Evolutionary conservation across 2,113 vertebrate species (phyloP), one percentile per base, ranked within the genome.

Genomic region (Oophaga pumilio): DNA sequence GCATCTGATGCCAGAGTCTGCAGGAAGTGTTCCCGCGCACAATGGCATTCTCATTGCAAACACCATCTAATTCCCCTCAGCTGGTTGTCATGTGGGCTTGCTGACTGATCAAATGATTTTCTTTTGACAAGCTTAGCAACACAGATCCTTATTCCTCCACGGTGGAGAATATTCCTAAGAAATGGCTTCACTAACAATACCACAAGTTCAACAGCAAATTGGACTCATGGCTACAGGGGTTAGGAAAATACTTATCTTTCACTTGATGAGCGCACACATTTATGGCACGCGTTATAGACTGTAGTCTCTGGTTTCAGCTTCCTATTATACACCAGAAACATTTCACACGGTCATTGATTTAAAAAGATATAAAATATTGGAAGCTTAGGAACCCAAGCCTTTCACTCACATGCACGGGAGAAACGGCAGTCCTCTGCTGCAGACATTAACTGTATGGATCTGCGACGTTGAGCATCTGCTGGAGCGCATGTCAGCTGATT

Each of bases 81-180:
- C 96, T 96, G 96, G 91, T 93, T 52, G 93, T 97, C 96, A 94
- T 95, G 95, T 94, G 97, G 91, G 89, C 90, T 81, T 85, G 49
- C 88, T 90, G 89, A 81, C 87, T 0, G 87, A 92, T 95, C 95
- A 96, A 94, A 90, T 94, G 95, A 96, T 93, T 90, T 26, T 62
- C 73, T 1, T 91, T 92, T 86, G 56, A 87, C 87, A 89, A 90
- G 88, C 89, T 8, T 80, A 90, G 64, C 89, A 90, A 56, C 0
- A 0, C 1, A 87, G 71, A 28, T 22, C 43, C 24, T 49, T 84
- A 56, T 66, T 86, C 74, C 84, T 50, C 49, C 57, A 50, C 13
- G 15, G 74, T 28, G 84, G 7, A 77, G 50, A 9, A 9, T n/a
- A 76, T 56, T 62, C 69, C 53, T 20, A 69, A 17, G 43, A 69